Percentiles rank a stretch among this genome's conserved stretches.
phyloP scores from a whole-genome alignment of 2,888 invertebrate species.

The Mycogona germanica region DNA sequence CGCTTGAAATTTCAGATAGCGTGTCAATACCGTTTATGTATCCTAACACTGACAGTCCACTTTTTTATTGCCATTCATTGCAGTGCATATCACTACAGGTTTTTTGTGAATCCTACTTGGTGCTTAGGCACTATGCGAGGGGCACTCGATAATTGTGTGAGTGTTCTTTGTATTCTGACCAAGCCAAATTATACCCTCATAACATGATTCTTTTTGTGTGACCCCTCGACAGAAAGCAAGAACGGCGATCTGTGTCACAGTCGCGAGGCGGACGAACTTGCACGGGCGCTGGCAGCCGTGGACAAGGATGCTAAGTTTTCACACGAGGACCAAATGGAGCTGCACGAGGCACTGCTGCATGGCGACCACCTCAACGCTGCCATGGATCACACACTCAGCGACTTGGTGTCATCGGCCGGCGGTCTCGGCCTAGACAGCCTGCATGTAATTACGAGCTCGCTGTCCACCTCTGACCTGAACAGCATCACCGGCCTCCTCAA shows the following conservation, averaged over 20 bases:
- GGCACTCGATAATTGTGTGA: neutral
- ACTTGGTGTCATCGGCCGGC: conserved; percentile 4
- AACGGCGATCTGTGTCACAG: conserved; percentile 58
- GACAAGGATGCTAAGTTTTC: conserved; percentile 38
- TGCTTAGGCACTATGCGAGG: too few relatives aligned
- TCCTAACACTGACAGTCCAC: neutral
- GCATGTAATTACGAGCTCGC: conserved; percentile 20
- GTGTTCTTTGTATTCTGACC: conserved; percentile 2
- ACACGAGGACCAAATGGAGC: conserved; percentile 23
- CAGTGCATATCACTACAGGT: too few relatives aligned
- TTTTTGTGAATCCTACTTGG: too few relatives aligned
- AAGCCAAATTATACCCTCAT: too few relatives aligned
- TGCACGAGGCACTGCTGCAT: conserved; percentile 18
- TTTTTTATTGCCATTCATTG: neutral
- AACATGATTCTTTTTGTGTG: conserved; percentile 10
- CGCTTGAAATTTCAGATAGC: too few relatives aligned
- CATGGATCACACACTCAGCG: conserved; percentile 16
- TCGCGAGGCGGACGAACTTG: conserved; percentile 71
- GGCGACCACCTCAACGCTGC: conserved; percentile 14
- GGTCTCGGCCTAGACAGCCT: conserved; percentile 18
- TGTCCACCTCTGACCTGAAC: conserved; percentile 20
- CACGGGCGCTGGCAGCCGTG: conserved; percentile 67
- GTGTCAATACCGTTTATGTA: too few relatives aligned
- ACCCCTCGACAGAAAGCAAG: conserved; percentile 42
- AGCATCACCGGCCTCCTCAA: conserved; percentile 20